These are phyloP conservation scores for Carlito syrichta DNA, from an alignment of 2,113 vertebrate species.

Conservation along the genomic window DNA sequence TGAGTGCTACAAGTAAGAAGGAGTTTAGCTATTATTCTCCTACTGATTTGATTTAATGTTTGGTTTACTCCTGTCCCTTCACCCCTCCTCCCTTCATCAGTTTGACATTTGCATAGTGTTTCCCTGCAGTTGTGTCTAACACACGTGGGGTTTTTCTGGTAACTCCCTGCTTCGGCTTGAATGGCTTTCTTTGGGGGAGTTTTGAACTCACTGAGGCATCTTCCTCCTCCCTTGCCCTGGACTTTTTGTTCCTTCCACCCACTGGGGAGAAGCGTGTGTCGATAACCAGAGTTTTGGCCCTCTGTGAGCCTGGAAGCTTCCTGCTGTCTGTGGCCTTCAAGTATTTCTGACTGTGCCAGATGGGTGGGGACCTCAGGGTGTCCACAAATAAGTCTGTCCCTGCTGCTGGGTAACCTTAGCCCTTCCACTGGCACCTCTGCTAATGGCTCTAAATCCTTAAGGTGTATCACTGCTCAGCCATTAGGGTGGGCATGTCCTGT, in stretches of 20 bases:
- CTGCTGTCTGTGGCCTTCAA: background rate
- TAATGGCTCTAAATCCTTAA: background rate
- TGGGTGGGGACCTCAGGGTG: constrained; percentile 65
- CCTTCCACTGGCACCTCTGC: background rate
- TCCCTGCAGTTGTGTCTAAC: constrained; percentile 24
- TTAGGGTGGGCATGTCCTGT: background rate
- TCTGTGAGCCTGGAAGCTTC: background rate
- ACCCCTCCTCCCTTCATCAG: constrained; percentile 62
- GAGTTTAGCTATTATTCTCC: constrained; percentile 85
- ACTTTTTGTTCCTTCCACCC: constrained; percentile 7
- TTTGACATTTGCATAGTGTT: constrained; percentile 79
- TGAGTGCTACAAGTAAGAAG: constrained; percentile 84
- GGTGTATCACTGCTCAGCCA: background rate
- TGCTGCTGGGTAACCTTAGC: background rate
- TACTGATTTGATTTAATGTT: constrained; percentile 83
- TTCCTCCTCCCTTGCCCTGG: background rate
- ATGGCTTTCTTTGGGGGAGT: background rate
- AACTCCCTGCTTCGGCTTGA: constrained; percentile 3
- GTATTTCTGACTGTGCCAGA: constrained; percentile 46
- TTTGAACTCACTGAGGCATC: background rate
- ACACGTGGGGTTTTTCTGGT: background rate
- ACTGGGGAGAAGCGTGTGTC: background rate
- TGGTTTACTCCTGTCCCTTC: constrained; percentile 55
- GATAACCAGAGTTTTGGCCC: background rate
- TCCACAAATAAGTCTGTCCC: background rate